Base-by-base conservation (phyloP, 2,888 invertebrate species). In the Papilio demoleus region DNA sequence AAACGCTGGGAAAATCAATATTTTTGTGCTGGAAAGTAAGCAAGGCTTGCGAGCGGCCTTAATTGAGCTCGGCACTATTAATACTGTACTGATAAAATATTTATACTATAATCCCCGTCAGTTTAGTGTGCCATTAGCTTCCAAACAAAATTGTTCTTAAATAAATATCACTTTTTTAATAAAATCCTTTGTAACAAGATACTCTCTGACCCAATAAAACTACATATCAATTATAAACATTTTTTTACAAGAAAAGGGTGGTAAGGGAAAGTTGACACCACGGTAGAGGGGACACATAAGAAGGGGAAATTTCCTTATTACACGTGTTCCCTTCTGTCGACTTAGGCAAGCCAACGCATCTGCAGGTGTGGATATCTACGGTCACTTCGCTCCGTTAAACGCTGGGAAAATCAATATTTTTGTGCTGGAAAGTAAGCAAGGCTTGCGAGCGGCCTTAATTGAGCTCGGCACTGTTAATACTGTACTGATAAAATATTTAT, bases 1-100 rank as follows among this genome's bases (percentile, higher is more conserved):
- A 78, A 76, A 73, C 76, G 72, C 65, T 68, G 70, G 56, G 68
- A 74, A 82, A 83, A 84, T 83, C 84, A 81, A 84, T 84, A 82
- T 80, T 72, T 76, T 74, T 70, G 73, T 56, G 67, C 70, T 66
- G 67, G 72, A 71, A 72, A 73, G 71, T 68, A 74, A 72, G 72
- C 64, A 74, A 79, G 75, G 79, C 79, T 80, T 81, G 80, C 76
- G 78, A 73, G 71, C 71, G 72, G 67, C 70, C 68, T 70, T 79
- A 79, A 81, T 80, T 81, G 77, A 76, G 76, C 72, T 74, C 76
- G 74, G 75, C 74, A 73, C 71, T 72, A 75, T 38, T 40, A 60
- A 38, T 27, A 61, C 73, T 70, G 76, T 73, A 73, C 72, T 70
- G 62, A 72, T 74, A 76, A 75, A 75, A 72, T 73, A 72, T 47